These are phyloP conservation scores for Ericerus pela DNA, from an alignment of 1,140 invertebrate species.

Conservation along the genomic window DNA sequence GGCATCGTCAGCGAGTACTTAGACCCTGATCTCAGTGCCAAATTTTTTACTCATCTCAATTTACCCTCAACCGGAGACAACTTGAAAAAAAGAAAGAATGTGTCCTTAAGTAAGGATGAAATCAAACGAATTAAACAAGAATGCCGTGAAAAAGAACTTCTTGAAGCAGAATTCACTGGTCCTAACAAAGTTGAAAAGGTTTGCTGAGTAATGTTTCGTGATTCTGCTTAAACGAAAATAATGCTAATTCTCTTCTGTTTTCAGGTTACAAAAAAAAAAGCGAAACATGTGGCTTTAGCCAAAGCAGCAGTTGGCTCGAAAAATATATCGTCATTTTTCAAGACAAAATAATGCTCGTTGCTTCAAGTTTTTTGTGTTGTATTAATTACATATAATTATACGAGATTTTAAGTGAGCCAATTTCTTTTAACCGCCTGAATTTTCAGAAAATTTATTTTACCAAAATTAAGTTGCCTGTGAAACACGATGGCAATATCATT, in stretches of 20 bases:
- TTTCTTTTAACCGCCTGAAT: no score
- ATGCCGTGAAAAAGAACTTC: slow-evolving; percentile 15
- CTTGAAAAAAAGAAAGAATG: slow-evolving; percentile 16
- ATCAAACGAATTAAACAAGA: slow-evolving; percentile 23
- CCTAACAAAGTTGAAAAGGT: neutral
- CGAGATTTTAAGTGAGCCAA: no score
- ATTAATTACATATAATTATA: neutral
- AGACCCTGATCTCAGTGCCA: slow-evolving; percentile 42
- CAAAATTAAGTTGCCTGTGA: no score
- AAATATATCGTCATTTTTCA: slow-evolving; percentile 25
- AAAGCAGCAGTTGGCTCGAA: slow-evolving; percentile 25
- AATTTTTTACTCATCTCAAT: slow-evolving; percentile 42
- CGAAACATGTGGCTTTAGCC: slow-evolving; percentile 13
- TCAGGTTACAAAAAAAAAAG: neutral
- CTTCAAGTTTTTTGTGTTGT: neutral
- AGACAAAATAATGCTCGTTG: slow-evolving; percentile 25
- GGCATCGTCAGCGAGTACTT: slow-evolving; percentile 54
- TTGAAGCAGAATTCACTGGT: neutral
- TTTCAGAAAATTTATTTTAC: no score
- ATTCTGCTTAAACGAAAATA: neutral
- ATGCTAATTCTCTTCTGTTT: neutral
- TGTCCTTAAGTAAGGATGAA: slow-evolving; percentile 13
- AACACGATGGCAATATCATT: no score
- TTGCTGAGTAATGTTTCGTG: neutral
- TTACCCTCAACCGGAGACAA: slow-evolving; percentile 36